These are phyloP conservation scores for Pyrochroa serraticornis DNA, from an alignment of 2,888 invertebrate species.

Conservation along the genomic window DNA sequence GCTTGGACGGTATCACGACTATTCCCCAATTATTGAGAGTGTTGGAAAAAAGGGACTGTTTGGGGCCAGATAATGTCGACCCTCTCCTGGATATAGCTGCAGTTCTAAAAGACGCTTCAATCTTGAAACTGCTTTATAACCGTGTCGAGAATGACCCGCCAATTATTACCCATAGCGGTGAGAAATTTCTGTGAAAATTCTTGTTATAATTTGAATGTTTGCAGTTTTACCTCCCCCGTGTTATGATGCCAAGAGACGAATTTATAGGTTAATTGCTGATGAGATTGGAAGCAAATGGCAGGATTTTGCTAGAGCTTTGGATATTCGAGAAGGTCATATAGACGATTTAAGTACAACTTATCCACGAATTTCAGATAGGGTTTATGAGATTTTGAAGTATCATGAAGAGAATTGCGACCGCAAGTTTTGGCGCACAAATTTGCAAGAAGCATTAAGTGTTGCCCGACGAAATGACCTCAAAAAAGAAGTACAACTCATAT, in stretches of 20 bases:
- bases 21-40: conserved; percentile 36
- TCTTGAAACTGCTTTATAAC: conserved; percentile 4
- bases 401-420: conserved; percentile 38
- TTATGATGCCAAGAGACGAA: conserved; percentile 27
- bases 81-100: conserved; percentile 35
- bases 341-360: conserved; percentile 42
- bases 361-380: conserved; percentile 32
- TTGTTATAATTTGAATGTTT: conserved; percentile 11
- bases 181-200: background rate
- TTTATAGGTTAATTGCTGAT: conserved; percentile 33
- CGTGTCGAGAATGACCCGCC: background rate
- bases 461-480: conserved; percentile 47
- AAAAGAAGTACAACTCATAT: conserved; percentile 32
- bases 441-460: conserved; percentile 42
- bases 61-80: conserved; percentile 34
- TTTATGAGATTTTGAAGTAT: conserved; percentile 37
- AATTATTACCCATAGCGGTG: background rate
- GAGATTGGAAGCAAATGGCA: conserved; percentile 50
- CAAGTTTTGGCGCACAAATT: conserved; percentile 33
- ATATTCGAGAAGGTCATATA: conserved; percentile 45
- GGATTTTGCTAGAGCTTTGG: conserved; percentile 46
- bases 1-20: conserved; percentile 6
- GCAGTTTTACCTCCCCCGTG: conserved; percentile 22
- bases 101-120: conserved; percentile 7
- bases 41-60: conserved; percentile 43